Conservation (phyloP, 2,113 vertebrate genomes). For the Heterotis niloticus region DNA sequence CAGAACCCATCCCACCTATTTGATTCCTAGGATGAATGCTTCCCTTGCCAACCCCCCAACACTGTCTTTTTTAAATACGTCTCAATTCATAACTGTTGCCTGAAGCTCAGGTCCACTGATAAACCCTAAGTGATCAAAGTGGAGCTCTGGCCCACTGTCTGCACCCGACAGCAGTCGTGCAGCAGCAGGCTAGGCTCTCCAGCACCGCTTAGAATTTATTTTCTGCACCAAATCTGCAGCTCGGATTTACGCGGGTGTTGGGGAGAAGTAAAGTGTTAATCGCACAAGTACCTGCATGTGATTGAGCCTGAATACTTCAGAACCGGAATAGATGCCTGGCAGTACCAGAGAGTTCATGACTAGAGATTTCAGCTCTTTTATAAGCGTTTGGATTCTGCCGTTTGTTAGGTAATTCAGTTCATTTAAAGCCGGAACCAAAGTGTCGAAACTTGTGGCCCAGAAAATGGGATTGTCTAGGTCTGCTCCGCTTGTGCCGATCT, state of each 20-base stretch:
- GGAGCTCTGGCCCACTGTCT: neutral
- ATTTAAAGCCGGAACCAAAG: neutral
- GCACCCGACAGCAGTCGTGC: neutral
- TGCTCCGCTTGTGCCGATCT: neutral
- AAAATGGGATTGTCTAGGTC: neutral
- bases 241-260: neutral
- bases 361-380: neutral
- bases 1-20: too few relatives aligned
- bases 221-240: neutral
- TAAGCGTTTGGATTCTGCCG: neutral
- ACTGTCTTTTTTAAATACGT: too few relatives aligned
- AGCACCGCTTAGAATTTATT: neutral
- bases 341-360: neutral
- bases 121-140: constrained; percentile 16
- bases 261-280: neutral
- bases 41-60: too few relatives aligned
- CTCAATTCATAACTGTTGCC: neutral
- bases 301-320: neutral
- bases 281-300: neutral
- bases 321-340: neutral
- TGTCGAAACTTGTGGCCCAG: neutral
- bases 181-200: neutral
- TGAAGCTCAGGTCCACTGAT: constrained; percentile 2
- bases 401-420: neutral
- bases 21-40: too few relatives aligned